Conservation (phyloP, 2,797 vertebrate species). For the Cephalopachus bancanus region DNA sequence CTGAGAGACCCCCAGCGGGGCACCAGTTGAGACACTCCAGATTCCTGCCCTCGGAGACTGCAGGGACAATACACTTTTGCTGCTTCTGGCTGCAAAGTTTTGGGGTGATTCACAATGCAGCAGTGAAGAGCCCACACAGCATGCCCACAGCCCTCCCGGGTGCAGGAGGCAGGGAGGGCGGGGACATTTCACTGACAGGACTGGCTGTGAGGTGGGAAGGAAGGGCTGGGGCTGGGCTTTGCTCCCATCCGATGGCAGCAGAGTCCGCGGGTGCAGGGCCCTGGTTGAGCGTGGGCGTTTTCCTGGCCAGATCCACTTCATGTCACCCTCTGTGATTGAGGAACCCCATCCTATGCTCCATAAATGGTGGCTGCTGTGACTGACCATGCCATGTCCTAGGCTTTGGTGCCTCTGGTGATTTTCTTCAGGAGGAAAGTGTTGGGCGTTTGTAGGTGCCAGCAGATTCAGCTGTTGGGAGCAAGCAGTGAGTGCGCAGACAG, state of each 20-base stretch:
- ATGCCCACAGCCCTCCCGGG: too few species aligned
- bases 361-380: neutral
- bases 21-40: neutral
- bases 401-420: neutral
- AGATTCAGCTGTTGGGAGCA: neutral
- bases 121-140: neutral
- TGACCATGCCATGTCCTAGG: neutral
- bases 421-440: neutral
- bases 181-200: neutral
- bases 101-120: neutral
- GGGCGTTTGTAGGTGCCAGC: neutral
- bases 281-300: neutral
- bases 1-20: neutral
- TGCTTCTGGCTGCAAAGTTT: neutral
- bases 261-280: neutral
- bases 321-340: neutral
- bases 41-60: neutral
- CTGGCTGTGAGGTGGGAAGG: rapidly evolving
- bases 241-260: neutral
- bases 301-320: neutral
- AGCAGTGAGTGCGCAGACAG: neutral
- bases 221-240: neutral
- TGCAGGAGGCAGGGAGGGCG: neutral
- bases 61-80: neutral
- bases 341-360: neutral